Base-by-base conservation (phyloP, 2,888 invertebrate genomes). In the Augiades crinisus region DNA sequence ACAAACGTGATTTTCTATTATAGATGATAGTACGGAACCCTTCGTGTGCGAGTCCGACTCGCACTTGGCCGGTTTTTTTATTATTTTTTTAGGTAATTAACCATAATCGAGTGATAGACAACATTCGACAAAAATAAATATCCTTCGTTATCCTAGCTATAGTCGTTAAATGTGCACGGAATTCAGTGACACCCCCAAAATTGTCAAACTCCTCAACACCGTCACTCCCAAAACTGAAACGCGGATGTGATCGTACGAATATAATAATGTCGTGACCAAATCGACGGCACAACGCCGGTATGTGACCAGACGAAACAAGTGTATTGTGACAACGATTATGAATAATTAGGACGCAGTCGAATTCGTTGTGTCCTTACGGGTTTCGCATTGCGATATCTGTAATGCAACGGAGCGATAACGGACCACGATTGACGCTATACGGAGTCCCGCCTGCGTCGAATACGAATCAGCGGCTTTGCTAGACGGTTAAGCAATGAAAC, bases 391-490 rank as follows among this genome's bases (percentile, higher is more conserved):
- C 71, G 65, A 66, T 72, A 68, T 65, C 60, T 60, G 53, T 68
- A 68, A 73, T 68, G 70, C 70, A 70, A 60, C 53, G 72, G 66
- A 43, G 30, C 50, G 14, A 67, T 74, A 77, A 79, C 74, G 72
- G 75, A 71, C 60, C 64, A 64, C 60, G 67, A 64, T 69, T 62
- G 63, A 64, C 70, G 67, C 66, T 68, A 64, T 65, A 63, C 64
- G 64, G 64, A 63, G 53, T 54, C n/a, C n/a, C 56, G 59, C 59
- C 61, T 61, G 72, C 55, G 47, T 61, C 41, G 81, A 77, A 83
- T 84, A 81, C 66, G 69, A 80, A 84, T 77, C 66, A 72, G 70
- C 56, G 58, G 60, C 56, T 69, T 67, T 63, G 64, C 27, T 43
- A 10, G 50, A 21, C 64, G 54, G 65, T 60, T 53, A 47, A 55